Base-by-base conservation (phyloP, 2,113 vertebrate species). In the Oncorhynchus nerka region DNA sequence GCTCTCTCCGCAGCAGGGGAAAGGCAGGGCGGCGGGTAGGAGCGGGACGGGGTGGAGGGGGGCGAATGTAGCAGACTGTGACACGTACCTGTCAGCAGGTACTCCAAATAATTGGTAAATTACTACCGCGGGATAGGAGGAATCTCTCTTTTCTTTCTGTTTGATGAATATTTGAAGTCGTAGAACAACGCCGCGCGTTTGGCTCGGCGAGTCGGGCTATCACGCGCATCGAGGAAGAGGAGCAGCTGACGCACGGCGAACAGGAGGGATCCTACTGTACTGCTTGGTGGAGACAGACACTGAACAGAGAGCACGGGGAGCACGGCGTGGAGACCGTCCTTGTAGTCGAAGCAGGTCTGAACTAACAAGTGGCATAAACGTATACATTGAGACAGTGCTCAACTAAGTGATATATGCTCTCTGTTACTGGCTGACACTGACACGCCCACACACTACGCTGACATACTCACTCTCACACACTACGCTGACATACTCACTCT, bases 71-170 rank as follows among this genome's bases (percentile, higher is more conserved):
- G 83, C 84, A 88, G 90, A 88, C 84, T 85, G 90, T 91, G 89
- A 93, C 92, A 92, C 90, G 83, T 88, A 94, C 92, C 93, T 94
- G 93, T 94, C 93, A 93, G 92, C 91, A 94, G 93, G 92, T 92
- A 91, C 91, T 93, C 90, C 90, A 89, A 89, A 87, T 94, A 94
- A 94, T 94, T 94, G 93, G 93, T 92, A 93, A 93, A 93, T 87
- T 91, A 90, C 86, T 91, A 91, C 91, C 87, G 81, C 83, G 74
- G 93, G 92, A 93, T 78, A 81, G 89, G 82, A 82, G 34, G 90
- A 68, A 79, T 74, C 84, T 86, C 85, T 84, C 76, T 77, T 85
- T 76, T 87, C 80, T 73, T 83, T 86, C 76, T 65, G 78, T 91
- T 90, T 93, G 91, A 92, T 82, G 83, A 87, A 90, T 88, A 89